phyloP scores from a whole-genome alignment of 2,888 invertebrate species.

The Helleia helle region DNA sequence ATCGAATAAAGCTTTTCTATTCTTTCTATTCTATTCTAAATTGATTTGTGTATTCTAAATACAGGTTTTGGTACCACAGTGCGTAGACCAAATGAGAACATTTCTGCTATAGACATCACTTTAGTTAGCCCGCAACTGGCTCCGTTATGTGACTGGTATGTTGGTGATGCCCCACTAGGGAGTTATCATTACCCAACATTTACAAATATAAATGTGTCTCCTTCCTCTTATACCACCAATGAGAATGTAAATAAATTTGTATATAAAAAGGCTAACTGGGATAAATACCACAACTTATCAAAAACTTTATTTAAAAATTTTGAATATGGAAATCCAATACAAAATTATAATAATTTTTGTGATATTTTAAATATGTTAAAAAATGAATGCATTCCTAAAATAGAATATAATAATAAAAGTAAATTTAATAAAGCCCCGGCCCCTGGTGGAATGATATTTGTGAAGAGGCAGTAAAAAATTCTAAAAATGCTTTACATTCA shows the following conservation, averaged over 20 bases:
- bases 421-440: conserved; percentile 8
- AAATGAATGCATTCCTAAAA: conserved; percentile 8
- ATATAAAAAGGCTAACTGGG: conserved; percentile 19
- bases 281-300: conserved; percentile 13
- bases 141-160: conserved; percentile 11
- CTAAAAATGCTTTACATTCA: conserved; percentile 9
- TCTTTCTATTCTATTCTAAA: too few species aligned
- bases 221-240: conserved; percentile 10
- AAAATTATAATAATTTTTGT: conserved; percentile 12
- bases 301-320: conserved; percentile 10
- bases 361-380: conserved; percentile 1
- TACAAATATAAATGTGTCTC: background rate
- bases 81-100: conserved; percentile 6
- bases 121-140: conserved; percentile 10
- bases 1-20: too few species aligned
- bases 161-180: conserved; percentile 12
- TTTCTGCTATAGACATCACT: conserved; percentile 11
- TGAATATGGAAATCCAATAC: conserved; percentile 7
- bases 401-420: conserved; percentile 5
- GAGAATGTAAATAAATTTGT: conserved; percentile 11
- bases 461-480: conserved; percentile 14
- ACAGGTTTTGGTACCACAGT: conserved; percentile 11
- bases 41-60: conserved; percentile 14
- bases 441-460: conserved; percentile 16
- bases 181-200: conserved; percentile 14